phyloP scores from a whole-genome alignment of 2,797 vertebrate genomes.

The Choloepus didactylus region DNA sequence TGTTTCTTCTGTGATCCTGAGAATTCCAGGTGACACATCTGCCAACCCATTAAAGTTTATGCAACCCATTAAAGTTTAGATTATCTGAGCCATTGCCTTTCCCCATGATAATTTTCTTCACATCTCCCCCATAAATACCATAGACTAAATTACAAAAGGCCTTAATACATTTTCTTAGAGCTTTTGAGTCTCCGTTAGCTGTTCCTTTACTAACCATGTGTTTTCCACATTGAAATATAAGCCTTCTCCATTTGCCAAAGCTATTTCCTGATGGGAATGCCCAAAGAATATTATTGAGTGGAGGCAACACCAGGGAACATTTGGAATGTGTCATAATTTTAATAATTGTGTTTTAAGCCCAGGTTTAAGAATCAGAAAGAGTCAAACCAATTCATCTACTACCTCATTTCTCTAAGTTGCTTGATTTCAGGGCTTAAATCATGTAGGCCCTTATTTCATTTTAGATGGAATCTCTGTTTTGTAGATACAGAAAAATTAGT shows the following conservation, averaged over 20 bases:
- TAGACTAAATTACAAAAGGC: conserved; percentile 37
- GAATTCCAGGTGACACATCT: conserved; percentile 70
- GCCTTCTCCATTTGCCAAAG: neutral
- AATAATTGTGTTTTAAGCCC: neutral
- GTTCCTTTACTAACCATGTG: neutral
- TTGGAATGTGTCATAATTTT: conserved; percentile 31
- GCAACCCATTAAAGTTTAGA: conserved; percentile 51
- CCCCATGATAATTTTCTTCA: neutral
- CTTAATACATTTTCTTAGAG: conserved; percentile 26
- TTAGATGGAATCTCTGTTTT: neutral
- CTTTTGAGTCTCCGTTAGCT: neutral
- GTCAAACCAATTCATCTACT: neutral
- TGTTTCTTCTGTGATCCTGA: conserved; percentile 66
- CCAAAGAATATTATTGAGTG: conserved; percentile 34
- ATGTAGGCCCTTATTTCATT: neutral
- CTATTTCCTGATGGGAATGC: neutral
- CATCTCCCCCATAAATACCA: neutral
- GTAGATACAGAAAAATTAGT: neutral
- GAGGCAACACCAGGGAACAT: neutral
- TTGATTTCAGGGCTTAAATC: conserved; percentile 28
- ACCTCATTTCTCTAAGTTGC: neutral
- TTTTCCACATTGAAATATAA: conserved; percentile 57
- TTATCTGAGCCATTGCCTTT: conserved; percentile 42
- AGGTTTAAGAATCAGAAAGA: conserved; percentile 2
- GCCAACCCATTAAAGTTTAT: conserved; percentile 62